Evolutionary conservation across 2,888 invertebrate species (phyloP).

Genomic region (Toxonevra muliebris): DNA sequence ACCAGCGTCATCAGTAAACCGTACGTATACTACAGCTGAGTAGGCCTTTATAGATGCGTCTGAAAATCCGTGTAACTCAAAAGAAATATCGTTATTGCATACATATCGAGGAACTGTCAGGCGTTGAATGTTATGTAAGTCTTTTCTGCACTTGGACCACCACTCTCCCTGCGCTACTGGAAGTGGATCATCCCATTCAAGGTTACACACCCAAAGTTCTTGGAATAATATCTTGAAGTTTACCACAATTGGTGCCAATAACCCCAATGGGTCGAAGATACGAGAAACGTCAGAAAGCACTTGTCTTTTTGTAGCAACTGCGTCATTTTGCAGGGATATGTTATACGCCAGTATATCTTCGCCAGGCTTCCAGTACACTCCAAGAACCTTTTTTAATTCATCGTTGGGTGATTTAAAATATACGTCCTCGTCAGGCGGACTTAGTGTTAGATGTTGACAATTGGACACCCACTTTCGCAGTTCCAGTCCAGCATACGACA

Average conservation of each 20-base stretch:
- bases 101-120: conserved; percentile 2
- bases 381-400: conserved; percentile 14
- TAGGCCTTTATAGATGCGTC: conserved; percentile 25
- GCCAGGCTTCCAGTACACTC: conserved; percentile 8
- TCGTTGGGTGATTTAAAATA: too few species aligned
- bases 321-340: neutral
- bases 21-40: conserved; percentile 16
- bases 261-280: conserved; percentile 25
- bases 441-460: neutral
- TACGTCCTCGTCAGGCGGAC: neutral
- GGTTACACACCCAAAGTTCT: conserved; percentile 12
- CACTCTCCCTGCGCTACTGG: neutral
- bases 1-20: neutral
- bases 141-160: conserved; percentile 14
- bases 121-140: neutral
- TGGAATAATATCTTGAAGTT: conserved; percentile 24
- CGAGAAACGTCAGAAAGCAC: conserved; percentile 24
- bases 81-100: neutral
- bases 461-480: conserved; percentile 25
- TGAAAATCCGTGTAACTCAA: conserved; percentile 21
- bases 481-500: conserved; percentile 12
- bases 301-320: conserved; percentile 10
- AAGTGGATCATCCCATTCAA: conserved; percentile 23
- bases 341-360: conserved; percentile 12
- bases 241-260: conserved; percentile 19